Evolutionary conservation across 2,113 vertebrate species (phyloP).

Genomic region (Chlorodrepanis virens): DNA sequence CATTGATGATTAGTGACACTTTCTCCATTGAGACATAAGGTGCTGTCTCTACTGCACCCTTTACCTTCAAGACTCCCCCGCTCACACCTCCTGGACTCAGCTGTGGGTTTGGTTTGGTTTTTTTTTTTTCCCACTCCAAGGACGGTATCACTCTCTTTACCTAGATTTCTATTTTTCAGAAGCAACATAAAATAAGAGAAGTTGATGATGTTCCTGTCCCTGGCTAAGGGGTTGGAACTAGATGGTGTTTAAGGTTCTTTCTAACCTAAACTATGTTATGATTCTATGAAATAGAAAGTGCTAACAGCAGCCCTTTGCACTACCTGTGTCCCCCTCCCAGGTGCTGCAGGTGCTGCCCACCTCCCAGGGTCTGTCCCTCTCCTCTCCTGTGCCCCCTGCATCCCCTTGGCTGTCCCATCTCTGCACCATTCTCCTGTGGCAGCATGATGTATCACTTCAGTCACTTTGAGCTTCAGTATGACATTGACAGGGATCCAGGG

Average conservation of each 20-base stretch:
- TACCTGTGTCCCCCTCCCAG: fast-evolving
- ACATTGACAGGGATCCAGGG: neutral
- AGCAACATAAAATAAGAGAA: neutral
- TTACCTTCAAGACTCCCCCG: neutral
- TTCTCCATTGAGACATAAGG: neutral
- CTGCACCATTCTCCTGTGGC: neutral
- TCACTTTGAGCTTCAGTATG: neutral
- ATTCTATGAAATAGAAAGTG: neutral
- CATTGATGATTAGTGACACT: neutral
- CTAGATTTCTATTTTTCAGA: neutral
- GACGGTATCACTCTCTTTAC: neutral
- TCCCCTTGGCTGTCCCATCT: fast-evolving
- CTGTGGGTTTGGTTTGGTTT: too few relatives aligned
- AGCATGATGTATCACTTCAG: fast-evolving
- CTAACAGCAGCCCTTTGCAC: neutral
- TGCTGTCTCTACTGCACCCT: neutral
- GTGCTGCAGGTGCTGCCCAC: fast-evolving
- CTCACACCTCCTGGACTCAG: neutral
- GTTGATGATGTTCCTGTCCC: too few relatives aligned
- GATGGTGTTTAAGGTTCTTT: neutral
- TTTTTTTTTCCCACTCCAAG: neutral
- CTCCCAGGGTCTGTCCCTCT: neutral
- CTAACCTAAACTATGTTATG: neutral
- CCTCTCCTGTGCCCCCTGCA: neutral
- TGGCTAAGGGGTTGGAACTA: neutral